Conservation (phyloP, 2,888 invertebrate species). For the Philaethria dido region DNA sequence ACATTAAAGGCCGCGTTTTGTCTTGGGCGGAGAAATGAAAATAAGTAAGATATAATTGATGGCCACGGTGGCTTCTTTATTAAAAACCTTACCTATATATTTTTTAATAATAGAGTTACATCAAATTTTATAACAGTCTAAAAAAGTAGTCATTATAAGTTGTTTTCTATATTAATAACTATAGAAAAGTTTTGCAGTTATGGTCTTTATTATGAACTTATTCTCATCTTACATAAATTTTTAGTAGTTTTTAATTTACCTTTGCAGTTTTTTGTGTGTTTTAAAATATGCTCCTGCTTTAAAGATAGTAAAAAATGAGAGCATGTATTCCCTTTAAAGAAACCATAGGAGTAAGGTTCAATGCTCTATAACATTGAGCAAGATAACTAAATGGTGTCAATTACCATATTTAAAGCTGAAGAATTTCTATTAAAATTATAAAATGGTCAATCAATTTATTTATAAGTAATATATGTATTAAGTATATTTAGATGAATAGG, state of each 20-base stretch:
- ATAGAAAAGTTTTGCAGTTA: no score
- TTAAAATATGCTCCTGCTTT: conserved; percentile 2
- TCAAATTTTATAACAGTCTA: not conserved
- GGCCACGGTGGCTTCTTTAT: no score
- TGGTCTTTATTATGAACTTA: not conserved
- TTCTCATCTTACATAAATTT: not conserved
- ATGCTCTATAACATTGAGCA: conserved; percentile 44
- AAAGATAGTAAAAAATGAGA: conserved; percentile 11
- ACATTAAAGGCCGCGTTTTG: no score
- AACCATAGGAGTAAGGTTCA: conserved; percentile 46
- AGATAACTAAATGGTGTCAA: conserved; percentile 43
- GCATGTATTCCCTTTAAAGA: conserved; percentile 43
- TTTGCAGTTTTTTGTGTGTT: not conserved
- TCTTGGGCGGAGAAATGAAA: no score
- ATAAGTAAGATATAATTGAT: no score
- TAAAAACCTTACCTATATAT: no score
- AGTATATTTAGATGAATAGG: conserved; percentile 42
- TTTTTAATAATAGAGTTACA: not conserved
- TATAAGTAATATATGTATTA: conserved; percentile 29
- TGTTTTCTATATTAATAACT: no score
- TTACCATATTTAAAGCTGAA: conserved; percentile 44
- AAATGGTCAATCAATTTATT: conserved; percentile 45
- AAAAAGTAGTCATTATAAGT: no score
- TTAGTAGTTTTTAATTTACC: not conserved
- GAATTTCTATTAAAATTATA: conserved; percentile 45